Evolutionary conservation across 2,888 invertebrate species (phyloP), one percentile per base, ranked within the genome.

Genomic region (Microctonus hyperodae): DNA sequence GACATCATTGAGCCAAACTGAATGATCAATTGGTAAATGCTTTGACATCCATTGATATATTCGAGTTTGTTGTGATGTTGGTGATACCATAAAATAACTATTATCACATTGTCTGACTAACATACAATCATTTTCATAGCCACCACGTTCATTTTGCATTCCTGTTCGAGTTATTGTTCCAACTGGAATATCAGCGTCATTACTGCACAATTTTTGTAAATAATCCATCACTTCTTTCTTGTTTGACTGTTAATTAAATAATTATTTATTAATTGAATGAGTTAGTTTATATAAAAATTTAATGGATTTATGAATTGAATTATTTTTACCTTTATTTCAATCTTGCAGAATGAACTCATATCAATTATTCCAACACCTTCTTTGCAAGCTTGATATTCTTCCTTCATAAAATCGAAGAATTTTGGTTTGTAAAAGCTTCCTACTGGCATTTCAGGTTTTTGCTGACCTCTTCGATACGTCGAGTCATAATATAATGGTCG

Each of bases 341-440:
- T 90, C 84, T 93, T 93, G 11, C 91, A 89, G 84, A 92, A 92
- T 4, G 91, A 91, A 48, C 91, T 91, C 90, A 92, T 91, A 77
- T 93, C 92, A 71, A 92, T 91, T 62, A 93, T 87, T 61, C 91
- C 91, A 51, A 92, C 92, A n/a, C 91, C 88, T 83, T 92, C 91
- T 61, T 90, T 84, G 78, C 92, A 92, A 0, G 92, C 91, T 76
- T 88, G 85, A 83, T 91, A 92, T 81, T 93, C 92, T 74, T 90
- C 88, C 72, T 86, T 86, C 81, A 92, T 89, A 75, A 87, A 88
- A 72, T 90, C 89, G 76, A 91, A 89, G 84, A 91, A 92, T 66
- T 85, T 85, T 5, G 92, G 91, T 77, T 90, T 91, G 71, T 89
- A 89, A 81, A 89, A 91, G 59, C 88, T 89, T 40, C 89, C 89